Evolutionary conservation across 2,113 vertebrate genomes (phyloP), one percentile per base, ranked within the genome.

Genomic region (Argyrosomus japonicus): DNA sequence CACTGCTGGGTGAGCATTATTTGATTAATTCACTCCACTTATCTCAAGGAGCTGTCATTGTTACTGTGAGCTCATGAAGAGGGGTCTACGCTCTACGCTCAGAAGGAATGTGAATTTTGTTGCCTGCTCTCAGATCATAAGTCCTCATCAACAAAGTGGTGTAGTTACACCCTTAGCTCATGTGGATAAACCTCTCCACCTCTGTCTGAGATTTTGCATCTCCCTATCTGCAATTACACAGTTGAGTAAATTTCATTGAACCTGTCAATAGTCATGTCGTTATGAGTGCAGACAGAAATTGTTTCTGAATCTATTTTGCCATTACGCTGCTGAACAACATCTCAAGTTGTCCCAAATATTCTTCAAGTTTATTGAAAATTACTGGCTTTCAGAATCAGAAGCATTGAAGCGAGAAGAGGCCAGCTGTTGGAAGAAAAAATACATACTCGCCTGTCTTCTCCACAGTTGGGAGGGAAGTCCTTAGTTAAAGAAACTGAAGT

Each of bases 351-450:
- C 87, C 69, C 11, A 73, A 75, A 83, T 74, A 77, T 79, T 85
- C 54, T 72, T 51, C 27, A 45, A 36, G 27, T 87, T 71, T 79
- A 58, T 65, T 81, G 79, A 77, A 86, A 79, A 83, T 75, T 47
- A 53, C 69, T 36, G 65, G 51, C 60, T 85, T 79, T 83, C 47
- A 86, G 50, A 61, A 0, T 69, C 32, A 19, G 50, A 53, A 2
- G 32, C 73, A 70, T 2, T 74, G 87, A 80, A 82, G 91, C 82
- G 69, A 68, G 36, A 43, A 79, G n/a, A 71, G 6, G 56, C 81
- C 87, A 90, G 88, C 82, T 91, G 88, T 68, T 88, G 40, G 56
- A 81, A 81, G 27, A 32, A 57, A 68, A 25, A 78, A 68, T 17
- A 72, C 27, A 72, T 5, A 58, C 68, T 67, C 0, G 2, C 51